Evolutionary conservation across 2,888 invertebrate species (phyloP).

Genomic region (Bimastos eiseni): DNA sequence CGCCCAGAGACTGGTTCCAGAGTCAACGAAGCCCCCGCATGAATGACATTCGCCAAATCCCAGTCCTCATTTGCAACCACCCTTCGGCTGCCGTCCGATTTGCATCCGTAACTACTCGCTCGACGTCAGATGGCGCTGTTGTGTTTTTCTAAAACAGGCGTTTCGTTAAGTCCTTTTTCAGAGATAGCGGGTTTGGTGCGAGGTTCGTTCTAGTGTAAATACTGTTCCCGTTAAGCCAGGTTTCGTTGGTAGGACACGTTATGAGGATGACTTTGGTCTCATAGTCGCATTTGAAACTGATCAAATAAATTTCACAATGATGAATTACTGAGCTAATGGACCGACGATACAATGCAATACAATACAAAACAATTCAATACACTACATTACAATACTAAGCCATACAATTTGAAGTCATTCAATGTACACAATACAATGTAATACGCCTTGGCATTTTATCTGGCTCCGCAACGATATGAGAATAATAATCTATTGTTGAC

Average conservation of each 20-base stretch:
- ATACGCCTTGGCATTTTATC: too few species aligned
- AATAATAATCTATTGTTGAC: too few species aligned
- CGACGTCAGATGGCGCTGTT: neutral
- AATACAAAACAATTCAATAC: too few species aligned
- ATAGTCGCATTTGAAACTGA: neutral
- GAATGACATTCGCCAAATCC: neutral
- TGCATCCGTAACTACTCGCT: neutral
- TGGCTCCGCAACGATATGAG: too few species aligned
- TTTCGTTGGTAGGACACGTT: neutral
- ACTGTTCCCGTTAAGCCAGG: neutral
- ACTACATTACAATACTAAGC: too few species aligned
- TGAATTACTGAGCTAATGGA: neutral
- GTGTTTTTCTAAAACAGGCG: too few species aligned
- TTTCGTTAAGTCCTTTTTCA: neutral
- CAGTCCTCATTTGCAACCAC: neutral
- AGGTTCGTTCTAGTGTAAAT: neutral
- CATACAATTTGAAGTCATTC: too few species aligned
- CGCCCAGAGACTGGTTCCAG: neutral
- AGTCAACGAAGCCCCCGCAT: neutral
- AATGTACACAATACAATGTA: too few species aligned
- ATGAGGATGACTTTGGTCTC: too few species aligned
- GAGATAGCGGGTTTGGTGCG: neutral
- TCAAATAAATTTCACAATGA: neutral
- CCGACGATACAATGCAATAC: too few species aligned
- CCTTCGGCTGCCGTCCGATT: neutral